Percentiles rank a stretch among this genome's conserved stretches.
phyloP scores from a whole-genome alignment of 2,113 vertebrate species.

The Proterorhinus semilunaris region DNA sequence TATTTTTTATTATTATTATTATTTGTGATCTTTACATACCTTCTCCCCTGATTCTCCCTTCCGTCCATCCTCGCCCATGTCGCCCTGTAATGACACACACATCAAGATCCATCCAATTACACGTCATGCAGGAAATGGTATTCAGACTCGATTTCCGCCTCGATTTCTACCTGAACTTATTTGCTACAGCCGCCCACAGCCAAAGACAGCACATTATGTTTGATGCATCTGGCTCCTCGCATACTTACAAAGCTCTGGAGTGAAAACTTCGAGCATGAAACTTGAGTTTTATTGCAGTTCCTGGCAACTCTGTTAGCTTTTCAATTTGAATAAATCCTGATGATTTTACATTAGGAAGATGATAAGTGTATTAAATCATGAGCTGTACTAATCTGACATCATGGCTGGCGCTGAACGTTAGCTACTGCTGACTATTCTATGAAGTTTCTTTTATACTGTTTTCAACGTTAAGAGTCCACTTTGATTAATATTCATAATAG shows the following conservation, averaged over 20 bases:
- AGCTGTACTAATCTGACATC: slow-evolving; percentile 14
- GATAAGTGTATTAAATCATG: slow-evolving; percentile 23
- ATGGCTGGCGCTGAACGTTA: slow-evolving; percentile 25
- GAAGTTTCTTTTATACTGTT: not conserved
- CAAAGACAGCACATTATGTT: slow-evolving; percentile 37
- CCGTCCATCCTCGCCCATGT: slow-evolving; percentile 85
- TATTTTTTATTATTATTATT: no score
- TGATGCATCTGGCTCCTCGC: slow-evolving; percentile 34
- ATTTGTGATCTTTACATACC: slow-evolving; percentile 70
- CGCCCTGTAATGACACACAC: slow-evolving; percentile 78
- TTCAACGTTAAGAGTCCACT: not conserved
- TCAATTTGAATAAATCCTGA: slow-evolving; percentile 44
- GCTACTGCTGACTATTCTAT: slow-evolving; percentile 3
- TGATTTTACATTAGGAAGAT: slow-evolving; percentile 26
- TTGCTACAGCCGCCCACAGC: slow-evolving; percentile 17
- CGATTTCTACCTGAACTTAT: slow-evolving; percentile 20
- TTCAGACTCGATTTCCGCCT: not conserved
- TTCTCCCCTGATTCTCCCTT: slow-evolving; percentile 91
- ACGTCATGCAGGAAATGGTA: not conserved
- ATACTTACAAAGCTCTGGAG: slow-evolving; percentile 16
- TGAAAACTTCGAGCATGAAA: slow-evolving; percentile 13
- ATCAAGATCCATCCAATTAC: slow-evolving; percentile 11
- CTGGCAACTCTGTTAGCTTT: slow-evolving; percentile 28
- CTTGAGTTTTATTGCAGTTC: slow-evolving; percentile 6
- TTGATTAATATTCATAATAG: not conserved